Evolutionary conservation across 2,888 invertebrate genomes (phyloP).

Genomic region (Hanleya hanleyi): DNA sequence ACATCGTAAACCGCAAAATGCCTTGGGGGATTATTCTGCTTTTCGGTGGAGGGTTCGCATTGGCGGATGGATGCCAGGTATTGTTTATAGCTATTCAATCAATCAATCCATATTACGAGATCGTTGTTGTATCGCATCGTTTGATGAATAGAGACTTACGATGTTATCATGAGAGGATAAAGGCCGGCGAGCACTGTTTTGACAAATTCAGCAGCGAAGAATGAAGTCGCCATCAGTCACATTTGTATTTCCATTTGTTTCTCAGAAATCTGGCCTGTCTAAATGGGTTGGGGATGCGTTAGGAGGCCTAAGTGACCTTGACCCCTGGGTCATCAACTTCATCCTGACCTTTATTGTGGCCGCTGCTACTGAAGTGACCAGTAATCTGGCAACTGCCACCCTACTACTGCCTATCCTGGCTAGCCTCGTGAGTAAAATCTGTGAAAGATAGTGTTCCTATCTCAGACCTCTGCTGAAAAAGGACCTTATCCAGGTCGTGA

Average conservation of each 20-base stretch:
- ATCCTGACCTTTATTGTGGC: conserved; percentile 43
- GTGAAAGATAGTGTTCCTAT: no score
- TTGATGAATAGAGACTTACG: no score
- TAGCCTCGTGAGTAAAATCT: conserved; percentile 37
- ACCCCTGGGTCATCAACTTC: conserved; percentile 41
- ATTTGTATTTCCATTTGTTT: no score
- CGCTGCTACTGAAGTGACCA: conserved; percentile 52
- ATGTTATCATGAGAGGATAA: no score
- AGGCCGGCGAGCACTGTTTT: no score
- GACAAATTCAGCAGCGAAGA: no score
- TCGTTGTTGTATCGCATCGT: no score
- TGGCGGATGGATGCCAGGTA: conserved; percentile 88
- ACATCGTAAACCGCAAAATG: conserved; percentile 86
- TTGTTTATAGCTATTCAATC: no score
- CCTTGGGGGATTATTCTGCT: conserved; percentile 93
- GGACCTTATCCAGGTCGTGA: no score
- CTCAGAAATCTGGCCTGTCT: conserved; percentile 50
- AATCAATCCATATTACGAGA: no score
- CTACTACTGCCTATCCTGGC: conserved; percentile 47
- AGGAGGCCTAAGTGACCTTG: conserved; percentile 34
- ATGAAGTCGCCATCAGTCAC: no score
- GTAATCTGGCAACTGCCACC: conserved; percentile 53
- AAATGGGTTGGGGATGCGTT: conserved; percentile 43
- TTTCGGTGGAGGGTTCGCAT: conserved; percentile 91
- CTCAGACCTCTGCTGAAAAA: no score